phyloP scores from a whole-genome alignment of 2,113 vertebrate genomes.

The Petrocephalus zakoni region DNA sequence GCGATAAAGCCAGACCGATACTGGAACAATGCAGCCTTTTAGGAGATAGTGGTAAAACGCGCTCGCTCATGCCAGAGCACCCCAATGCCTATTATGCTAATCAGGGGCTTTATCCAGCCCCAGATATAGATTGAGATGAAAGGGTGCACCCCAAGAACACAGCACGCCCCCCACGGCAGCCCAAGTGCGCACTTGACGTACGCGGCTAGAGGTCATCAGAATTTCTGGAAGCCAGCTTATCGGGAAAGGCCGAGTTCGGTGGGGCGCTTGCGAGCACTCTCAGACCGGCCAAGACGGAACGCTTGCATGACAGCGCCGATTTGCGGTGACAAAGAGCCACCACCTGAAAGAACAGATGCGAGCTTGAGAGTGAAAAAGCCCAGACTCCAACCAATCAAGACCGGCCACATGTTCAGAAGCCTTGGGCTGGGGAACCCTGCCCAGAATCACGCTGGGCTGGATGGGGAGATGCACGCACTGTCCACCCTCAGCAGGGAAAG shows the following conservation, averaged over 20 bases:
- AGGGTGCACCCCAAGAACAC: not conserved
- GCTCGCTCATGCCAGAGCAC: not conserved
- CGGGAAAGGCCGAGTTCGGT: not conserved
- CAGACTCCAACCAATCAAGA: not conserved
- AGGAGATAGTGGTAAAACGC: not conserved
- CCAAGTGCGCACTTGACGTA: not conserved
- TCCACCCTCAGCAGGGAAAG: not conserved
- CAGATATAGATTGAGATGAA: slow-evolving; percentile 38
- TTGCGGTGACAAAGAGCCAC: not conserved
- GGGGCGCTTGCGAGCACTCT: not conserved
- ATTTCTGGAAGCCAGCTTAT: not conserved
- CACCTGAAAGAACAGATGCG: not conserved
- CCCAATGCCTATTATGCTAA: slow-evolving; percentile 25
- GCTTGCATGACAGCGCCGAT: not conserved
- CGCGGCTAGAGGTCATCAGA: not conserved
- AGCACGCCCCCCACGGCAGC: not conserved
- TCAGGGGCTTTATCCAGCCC: slow-evolving; percentile 28
- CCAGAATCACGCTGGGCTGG: not conserved
- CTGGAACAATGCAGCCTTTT: slow-evolving; percentile 1
- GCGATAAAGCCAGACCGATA: not conserved
- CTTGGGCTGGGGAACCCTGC: not conserved
- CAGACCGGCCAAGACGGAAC: not conserved
- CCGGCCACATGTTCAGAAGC: not conserved
- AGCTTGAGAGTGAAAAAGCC: not conserved
- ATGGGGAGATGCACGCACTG: not conserved